A percentile compares a stretch with the other conserved stretches of the same genome.
These are phyloP conservation scores for Ferrisia virgata DNA, from an alignment of 2,888 invertebrate species.

Conservation along the genomic window DNA sequence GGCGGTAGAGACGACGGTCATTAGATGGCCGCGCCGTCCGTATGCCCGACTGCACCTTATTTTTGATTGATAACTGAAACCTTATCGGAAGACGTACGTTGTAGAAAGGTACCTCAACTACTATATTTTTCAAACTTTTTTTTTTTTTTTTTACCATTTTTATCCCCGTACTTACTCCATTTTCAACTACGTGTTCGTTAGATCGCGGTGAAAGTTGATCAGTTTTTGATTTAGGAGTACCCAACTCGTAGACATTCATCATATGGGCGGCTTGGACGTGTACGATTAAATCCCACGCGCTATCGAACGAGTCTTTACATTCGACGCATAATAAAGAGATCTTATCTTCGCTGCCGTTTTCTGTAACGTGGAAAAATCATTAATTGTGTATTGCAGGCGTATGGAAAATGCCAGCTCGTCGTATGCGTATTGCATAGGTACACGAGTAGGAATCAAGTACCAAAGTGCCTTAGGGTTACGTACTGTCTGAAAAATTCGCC, in stretches of 20 bases:
- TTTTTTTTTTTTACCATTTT: background rate
- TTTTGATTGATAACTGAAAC: slow-evolving; percentile 40
- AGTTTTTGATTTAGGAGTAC: slow-evolving; percentile 51
- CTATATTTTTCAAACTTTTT: slow-evolving; percentile 10
- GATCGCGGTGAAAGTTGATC: slow-evolving; percentile 46
- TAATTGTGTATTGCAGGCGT: background rate
- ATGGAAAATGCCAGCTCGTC: no score
- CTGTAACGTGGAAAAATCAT: background rate
- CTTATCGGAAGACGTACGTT: slow-evolving; percentile 39
- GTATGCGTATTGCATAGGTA: no score
- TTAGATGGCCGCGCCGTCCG: slow-evolving; percentile 25
- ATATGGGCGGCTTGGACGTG: slow-evolving; percentile 67
- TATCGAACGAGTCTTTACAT: slow-evolving; percentile 65
- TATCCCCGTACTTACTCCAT: slow-evolving; percentile 23
- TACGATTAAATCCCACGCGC: slow-evolving; percentile 68
- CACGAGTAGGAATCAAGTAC: no score
- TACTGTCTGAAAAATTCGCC: slow-evolving; percentile 43
- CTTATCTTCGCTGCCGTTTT: slow-evolving; percentile 51
- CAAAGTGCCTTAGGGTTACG: no score
- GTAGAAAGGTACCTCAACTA: background rate
- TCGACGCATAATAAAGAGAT: slow-evolving; percentile 63
- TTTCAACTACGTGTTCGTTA: slow-evolving; percentile 9
- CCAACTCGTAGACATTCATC: slow-evolving; percentile 66
- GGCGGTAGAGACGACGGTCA: slow-evolving; percentile 17
- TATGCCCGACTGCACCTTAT: slow-evolving; percentile 41